Conservation (phyloP, 2,888 invertebrate genomes). For the Polietes domitor region DNA sequence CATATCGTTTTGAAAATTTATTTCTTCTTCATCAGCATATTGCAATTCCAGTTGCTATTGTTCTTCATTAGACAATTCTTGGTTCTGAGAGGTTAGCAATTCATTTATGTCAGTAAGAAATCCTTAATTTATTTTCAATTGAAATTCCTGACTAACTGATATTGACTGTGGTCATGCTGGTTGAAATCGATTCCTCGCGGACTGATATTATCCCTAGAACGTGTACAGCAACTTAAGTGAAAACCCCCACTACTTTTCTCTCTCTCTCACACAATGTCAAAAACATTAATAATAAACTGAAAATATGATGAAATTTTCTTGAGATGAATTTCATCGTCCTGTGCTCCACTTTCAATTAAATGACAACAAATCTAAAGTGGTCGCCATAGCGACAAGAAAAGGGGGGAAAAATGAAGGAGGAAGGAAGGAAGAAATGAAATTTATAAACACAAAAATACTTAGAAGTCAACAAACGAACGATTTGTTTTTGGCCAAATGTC, state of each 20-base stretch:
- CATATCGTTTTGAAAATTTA: too few species aligned
- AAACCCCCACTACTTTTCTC: neutral
- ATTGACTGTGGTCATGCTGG: neutral
- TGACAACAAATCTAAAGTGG: neutral
- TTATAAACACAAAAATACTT: neutral
- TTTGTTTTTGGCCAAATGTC: neutral
- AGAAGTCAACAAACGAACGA: slow-evolving; percentile 3
- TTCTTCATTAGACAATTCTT: too few species aligned
- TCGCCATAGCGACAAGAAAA: neutral
- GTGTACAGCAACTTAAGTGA: too few species aligned
- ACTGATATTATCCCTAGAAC: neutral
- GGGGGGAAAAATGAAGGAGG: neutral
- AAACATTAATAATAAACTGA: neutral
- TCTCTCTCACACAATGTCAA: neutral
- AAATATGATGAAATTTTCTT: neutral
- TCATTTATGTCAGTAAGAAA: neutral
- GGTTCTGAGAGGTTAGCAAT: too few species aligned
- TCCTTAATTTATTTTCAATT: too few species aligned
- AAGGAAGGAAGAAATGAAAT: neutral
- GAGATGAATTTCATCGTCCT: too few species aligned
- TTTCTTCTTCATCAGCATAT: too few species aligned
- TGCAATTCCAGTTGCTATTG: too few species aligned
- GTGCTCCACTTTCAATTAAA: too few species aligned
- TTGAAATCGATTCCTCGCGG: too few species aligned
- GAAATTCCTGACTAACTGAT: neutral